A percentile compares a stretch with the other conserved stretches of the same genome.
These are phyloP conservation scores for Anagrus nilaparvatae DNA, from an alignment of 1,140 invertebrate species.

Conservation along the genomic window DNA sequence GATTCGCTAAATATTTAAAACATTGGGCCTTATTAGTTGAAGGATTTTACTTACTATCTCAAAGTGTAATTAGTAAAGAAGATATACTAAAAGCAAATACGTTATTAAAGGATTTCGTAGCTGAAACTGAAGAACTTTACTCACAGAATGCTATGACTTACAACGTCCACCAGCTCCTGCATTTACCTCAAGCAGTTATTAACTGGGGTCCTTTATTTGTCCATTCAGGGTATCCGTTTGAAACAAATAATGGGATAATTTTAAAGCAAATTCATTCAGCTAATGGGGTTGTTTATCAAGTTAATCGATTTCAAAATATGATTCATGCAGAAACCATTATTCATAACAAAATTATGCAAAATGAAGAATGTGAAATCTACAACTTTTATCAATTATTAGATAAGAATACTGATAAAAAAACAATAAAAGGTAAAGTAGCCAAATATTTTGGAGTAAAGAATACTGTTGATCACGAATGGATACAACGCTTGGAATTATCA, in stretches of 20 bases:
- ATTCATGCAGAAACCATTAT: neutral
- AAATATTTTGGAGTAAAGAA: neutral
- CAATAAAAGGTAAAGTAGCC: neutral
- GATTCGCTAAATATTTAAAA: neutral
- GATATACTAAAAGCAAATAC: neutral
- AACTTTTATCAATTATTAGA: neutral
- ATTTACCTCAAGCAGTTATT: conserved; percentile 10
- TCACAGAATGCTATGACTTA: conserved; percentile 9
- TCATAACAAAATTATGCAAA: neutral
- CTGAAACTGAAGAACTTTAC: conserved; percentile 7
- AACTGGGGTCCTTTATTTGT: conserved; percentile 12
- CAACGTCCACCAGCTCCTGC: conserved; percentile 14
- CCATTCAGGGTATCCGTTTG: conserved; percentile 13
- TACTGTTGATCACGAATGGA: neutral
- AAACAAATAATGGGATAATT: conserved; percentile 12
- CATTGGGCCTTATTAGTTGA: conserved; percentile 13
- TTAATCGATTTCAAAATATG: conserved; percentile 1
- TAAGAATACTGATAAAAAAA: neutral
- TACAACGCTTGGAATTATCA: neutral
- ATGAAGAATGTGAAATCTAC: too few relatives aligned
- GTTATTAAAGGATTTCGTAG: conserved; percentile 1
- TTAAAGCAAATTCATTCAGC: conserved; percentile 11
- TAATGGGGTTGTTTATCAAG: conserved; percentile 15
- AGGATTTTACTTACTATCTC: conserved; percentile 1
- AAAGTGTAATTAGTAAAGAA: neutral